Evolutionary conservation across 2,797 vertebrate species (phyloP).

Genomic region (Hypotaenidia philippensis): DNA sequence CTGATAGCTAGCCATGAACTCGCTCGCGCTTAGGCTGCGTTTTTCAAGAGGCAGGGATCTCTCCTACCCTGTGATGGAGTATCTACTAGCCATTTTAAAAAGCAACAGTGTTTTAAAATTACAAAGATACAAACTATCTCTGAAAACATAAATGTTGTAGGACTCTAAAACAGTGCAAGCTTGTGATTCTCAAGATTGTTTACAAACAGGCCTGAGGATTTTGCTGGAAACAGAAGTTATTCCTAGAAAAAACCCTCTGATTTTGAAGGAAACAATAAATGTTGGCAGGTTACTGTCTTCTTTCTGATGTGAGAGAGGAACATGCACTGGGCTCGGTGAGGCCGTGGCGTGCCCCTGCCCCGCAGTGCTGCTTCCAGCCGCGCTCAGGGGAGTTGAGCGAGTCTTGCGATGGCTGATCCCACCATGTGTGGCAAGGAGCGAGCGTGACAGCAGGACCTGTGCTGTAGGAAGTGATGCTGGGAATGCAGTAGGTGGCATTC

Average conservation of each 20-base stretch:
- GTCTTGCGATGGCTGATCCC: not conserved
- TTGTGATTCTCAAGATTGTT: not conserved
- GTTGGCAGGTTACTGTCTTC: not conserved
- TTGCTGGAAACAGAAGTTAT: not conserved
- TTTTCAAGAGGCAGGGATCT: not conserved
- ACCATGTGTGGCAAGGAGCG: accelerated
- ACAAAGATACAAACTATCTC: not conserved
- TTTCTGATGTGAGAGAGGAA: not conserved
- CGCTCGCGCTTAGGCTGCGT: not conserved
- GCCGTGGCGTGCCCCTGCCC: accelerated
- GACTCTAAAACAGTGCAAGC: not conserved
- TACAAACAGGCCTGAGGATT: not conserved
- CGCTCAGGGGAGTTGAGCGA: accelerated
- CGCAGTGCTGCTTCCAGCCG: accelerated
- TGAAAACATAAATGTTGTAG: not conserved
- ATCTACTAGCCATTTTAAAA: not conserved
- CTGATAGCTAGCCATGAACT: not conserved
- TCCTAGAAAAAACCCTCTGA: not conserved
- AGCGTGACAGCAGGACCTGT: accelerated
- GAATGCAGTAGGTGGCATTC: not conserved
- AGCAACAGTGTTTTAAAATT: not conserved
- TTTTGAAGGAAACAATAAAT: not conserved
- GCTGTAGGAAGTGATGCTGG: not conserved
- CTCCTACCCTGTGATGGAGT: not conserved
- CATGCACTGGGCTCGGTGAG: accelerated